phyloP scores from a whole-genome alignment of 2,888 invertebrate species.

The Podabrus alpinus region DNA sequence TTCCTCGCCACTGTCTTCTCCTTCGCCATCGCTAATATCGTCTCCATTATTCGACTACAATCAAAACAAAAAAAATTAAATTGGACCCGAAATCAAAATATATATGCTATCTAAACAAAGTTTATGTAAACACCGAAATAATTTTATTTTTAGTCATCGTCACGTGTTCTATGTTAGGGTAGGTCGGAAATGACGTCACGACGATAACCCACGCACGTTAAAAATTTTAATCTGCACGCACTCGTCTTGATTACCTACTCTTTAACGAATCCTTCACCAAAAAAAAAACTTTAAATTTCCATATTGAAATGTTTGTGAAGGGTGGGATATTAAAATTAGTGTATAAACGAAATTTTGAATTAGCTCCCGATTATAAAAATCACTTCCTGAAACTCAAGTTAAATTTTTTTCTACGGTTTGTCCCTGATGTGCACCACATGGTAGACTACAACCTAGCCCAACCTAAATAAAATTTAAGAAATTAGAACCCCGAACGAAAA shows the following conservation, averaged over 20 bases:
- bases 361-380: neutral
- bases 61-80: constrained; percentile 31
- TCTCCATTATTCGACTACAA: constrained; percentile 64
- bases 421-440: constrained; percentile 34
- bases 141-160: constrained; percentile 38
- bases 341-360: constrained; percentile 6
- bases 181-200: constrained; percentile 50
- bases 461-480: constrained; percentile 17
- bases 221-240: constrained; percentile 10
- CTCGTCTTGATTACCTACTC: neutral
- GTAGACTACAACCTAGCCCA: constrained; percentile 34
- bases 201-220: constrained; percentile 20
- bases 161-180: constrained; percentile 46
- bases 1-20: constrained; percentile 56
- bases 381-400: neutral
- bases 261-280: constrained; percentile 11
- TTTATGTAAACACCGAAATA: constrained; percentile 18
- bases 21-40: constrained; percentile 60
- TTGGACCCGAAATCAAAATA: neutral
- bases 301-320: constrained; percentile 2
- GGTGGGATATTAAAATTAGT: neutral
- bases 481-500: neutral
- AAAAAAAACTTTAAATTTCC: constrained; percentile 3
- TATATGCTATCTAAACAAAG: constrained; percentile 14
- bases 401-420: neutral